Base-by-base conservation (phyloP, 2,113 vertebrate species). In the Noturus placidus region DNA sequence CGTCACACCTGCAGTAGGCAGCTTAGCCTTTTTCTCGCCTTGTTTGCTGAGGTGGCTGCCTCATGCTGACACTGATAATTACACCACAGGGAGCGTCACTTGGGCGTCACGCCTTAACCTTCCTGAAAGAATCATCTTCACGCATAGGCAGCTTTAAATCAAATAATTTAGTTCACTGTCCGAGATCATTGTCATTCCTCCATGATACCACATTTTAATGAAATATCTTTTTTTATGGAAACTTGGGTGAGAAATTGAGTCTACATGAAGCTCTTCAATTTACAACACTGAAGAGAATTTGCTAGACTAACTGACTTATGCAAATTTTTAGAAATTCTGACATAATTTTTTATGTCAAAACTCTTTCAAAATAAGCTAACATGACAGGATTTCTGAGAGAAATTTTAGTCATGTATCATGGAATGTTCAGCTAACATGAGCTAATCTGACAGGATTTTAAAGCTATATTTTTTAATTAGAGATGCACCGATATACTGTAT, bases 11-110 rank as follows among this genome's bases (percentile, higher is more conserved):
- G 85, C 61, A 67, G n/a, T 42, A 30, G 50, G 42, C 79, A 78
- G 70, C 52, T 59, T 67, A 79, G 52, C 74, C 10, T 27, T 82
- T 76, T 70, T 63, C 67, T 14, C 14, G 65, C 33, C 33, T 65
- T 57, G 79, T 90, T 85, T 57, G 61, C 61, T 22, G 54, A 84
- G 72, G 65, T 76, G 50, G 72, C 42, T 20, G 52, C n/a, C 22
- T 83, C 65, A 83, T 20, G 25, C 59, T 87, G 84, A 82, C 84
- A 83, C 30, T 19, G 35, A 74, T 89, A 88, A 91, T 84, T 89
- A 87, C 86, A 54, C 46, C 27, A 38, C 63, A 59, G 56, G 79
- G 83, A 87, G 84, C 6, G 35, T 52, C 79, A n/a, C 22, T 77
- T 42, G 56, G 57, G 70, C 77, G 46, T 72, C 63, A n/a, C 19